Evolutionary conservation across 2,113 vertebrate genomes (phyloP), one percentile per base, ranked within the genome.

Genomic region (Opisthocomus hoazin): DNA sequence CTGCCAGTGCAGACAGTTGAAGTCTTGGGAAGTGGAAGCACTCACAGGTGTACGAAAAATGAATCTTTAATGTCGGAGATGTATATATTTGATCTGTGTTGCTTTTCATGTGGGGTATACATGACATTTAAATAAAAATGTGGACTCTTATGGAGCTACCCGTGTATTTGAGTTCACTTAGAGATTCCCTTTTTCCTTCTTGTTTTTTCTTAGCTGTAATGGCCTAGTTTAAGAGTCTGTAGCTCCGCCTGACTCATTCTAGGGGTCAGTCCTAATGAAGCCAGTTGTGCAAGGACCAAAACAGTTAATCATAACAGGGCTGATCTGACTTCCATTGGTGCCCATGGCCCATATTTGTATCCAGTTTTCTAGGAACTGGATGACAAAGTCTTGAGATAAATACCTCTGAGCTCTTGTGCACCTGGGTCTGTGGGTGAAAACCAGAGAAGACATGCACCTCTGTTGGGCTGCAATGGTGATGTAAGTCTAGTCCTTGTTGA

Each of bases 101-200:
- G 71, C 89, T 97, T 97, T 97, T 97, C 93, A 93, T 94, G 94
- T 45, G 6, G 79, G 94, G 88, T 93, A 89, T 96, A 97, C 93
- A 94, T 85, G 95, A 89, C 84, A 97, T 97, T 97, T 91, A 96
- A 95, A 96, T 93, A 96, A 93, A 96, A 79, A 85, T 66, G 88
- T 94, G 73, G 84, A 85, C 76, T 85, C 46, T 76, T 56, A 77
- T 57, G 68, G 76, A 93, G 77, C 50, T 46, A 16, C 30, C 77
- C 84, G 65, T 71, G 79, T 58, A 4, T 63, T 54, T 92, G 89
- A 94, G 30, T 63, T 95, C 30, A 45, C 57, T 79, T 82, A 53
- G 83, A 91, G 37, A 73, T 65, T 89, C 75, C 17, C 5, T 57
- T 50, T 70, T 39, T 2, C 3, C 1, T 9, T 43, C 26, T 50